Conservation (phyloP, 2,797 vertebrate genomes). For the Cryptoprocta ferox region DNA sequence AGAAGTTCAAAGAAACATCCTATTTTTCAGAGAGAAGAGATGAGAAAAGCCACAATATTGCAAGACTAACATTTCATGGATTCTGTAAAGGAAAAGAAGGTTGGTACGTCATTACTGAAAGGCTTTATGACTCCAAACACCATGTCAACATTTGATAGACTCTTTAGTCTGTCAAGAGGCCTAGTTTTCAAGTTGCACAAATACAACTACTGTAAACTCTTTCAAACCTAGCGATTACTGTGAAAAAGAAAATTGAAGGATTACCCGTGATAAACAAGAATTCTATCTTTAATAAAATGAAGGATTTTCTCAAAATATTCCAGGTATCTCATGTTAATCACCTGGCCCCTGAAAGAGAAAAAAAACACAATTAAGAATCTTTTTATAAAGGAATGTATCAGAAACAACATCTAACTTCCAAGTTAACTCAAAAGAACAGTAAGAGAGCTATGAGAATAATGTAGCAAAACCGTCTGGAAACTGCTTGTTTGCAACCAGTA, state of each 20-base stretch:
- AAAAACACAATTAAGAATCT: background rate
- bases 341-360: conserved; percentile 92
- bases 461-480: background rate
- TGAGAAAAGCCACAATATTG: background rate
- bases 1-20: background rate
- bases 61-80: background rate
- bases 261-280: conserved; percentile 97
- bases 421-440: background rate
- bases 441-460: background rate
- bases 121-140: background rate
- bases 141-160: background rate
- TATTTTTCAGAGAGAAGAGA: background rate
- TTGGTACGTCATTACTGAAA: background rate
- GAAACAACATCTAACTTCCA: background rate
- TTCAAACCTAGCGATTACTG: background rate
- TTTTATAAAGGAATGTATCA: background rate
- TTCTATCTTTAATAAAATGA: conserved; percentile 98
- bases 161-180: background rate
- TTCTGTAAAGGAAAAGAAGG: background rate
- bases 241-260: background rate
- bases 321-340: conserved; percentile 97
- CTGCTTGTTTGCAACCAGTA: background rate
- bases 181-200: background rate
- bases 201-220: background rate
- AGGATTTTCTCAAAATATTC: conserved; percentile 98